Evolutionary conservation across 2,888 invertebrate genomes (phyloP).

Genomic region (Octodonta nipae): DNA sequence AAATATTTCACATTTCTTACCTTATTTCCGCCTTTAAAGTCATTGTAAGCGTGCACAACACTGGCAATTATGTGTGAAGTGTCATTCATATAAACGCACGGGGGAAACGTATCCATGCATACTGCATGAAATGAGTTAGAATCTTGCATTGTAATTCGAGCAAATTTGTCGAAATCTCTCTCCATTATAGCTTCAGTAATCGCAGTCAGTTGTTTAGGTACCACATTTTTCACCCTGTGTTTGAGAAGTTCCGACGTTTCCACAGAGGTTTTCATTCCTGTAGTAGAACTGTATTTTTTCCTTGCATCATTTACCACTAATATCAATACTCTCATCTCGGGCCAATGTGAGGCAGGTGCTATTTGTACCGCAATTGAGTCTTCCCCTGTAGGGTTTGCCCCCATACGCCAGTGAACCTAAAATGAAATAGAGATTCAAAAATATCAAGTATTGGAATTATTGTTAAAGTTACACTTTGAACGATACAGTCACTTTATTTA

Average conservation of each 20-base stretch:
- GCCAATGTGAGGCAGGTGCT: slow-evolving; percentile 67
- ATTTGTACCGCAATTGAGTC: slow-evolving; percentile 71
- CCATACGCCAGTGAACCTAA: slow-evolving; percentile 75
- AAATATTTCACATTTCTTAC: slow-evolving; percentile 37
- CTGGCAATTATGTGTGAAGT: slow-evolving; percentile 67
- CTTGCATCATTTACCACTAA: slow-evolving; percentile 72
- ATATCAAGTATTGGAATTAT: not conserved
- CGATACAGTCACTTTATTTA: too few relatives aligned
- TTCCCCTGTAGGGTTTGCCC: slow-evolving; percentile 43
- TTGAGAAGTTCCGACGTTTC: slow-evolving; percentile 72
- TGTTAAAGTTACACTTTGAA: too few relatives aligned
- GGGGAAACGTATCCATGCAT: slow-evolving; percentile 86
- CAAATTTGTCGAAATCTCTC: slow-evolving; percentile 70
- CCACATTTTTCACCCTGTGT: slow-evolving; percentile 55
- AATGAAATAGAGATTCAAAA: not conserved
- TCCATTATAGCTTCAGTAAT: slow-evolving; percentile 47
- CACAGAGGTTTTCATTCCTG: slow-evolving; percentile 73
- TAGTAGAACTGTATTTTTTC: slow-evolving; percentile 76
- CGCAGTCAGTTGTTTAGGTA: slow-evolving; percentile 54
- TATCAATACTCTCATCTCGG: slow-evolving; percentile 76
- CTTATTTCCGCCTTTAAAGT: slow-evolving; percentile 45
- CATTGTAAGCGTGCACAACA: slow-evolving; percentile 74
- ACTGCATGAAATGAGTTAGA: slow-evolving; percentile 95
- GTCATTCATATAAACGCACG: slow-evolving; percentile 85
- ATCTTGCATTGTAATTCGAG: slow-evolving; percentile 90